Evolutionary conservation across 2,888 invertebrate species (phyloP).

Genomic region (Proisotoma minuta): DNA sequence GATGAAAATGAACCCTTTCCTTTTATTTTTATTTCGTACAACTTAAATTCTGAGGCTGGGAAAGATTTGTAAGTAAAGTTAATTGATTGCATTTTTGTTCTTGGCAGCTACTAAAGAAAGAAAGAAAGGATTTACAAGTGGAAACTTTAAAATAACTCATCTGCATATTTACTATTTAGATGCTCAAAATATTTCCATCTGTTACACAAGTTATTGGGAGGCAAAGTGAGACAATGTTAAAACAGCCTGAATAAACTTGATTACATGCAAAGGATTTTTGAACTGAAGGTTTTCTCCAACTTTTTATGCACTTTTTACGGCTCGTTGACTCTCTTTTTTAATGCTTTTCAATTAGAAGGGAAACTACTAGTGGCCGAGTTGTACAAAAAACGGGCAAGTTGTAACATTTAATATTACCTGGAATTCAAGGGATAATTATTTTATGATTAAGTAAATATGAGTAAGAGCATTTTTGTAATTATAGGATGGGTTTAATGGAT

Average conservation of each 20-base stretch:
- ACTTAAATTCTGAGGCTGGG: background rate
- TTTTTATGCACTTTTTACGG: slow-evolving; percentile 38
- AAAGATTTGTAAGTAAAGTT: slow-evolving; percentile 13
- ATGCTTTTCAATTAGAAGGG: slow-evolving; percentile 9
- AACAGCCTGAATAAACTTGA: background rate
- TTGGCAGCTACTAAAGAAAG: slow-evolving; percentile 22
- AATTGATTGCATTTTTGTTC: slow-evolving; percentile 28
- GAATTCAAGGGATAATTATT: too few relatives aligned
- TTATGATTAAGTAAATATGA: too few relatives aligned
- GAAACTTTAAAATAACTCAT: slow-evolving; percentile 11
- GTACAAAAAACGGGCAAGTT: too few relatives aligned
- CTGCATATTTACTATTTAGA: slow-evolving; percentile 10
- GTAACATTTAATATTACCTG: too few relatives aligned
- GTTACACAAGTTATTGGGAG: too few relatives aligned
- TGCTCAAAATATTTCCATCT: slow-evolving; percentile 10
- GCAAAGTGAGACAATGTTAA: too few relatives aligned
- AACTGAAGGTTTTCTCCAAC: background rate
- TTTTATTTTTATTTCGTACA: background rate
- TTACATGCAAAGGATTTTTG: background rate
- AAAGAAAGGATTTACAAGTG: background rate
- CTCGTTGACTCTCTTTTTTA: slow-evolving; percentile 35
- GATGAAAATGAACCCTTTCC: slow-evolving; percentile 10
- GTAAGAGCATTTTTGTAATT: too few relatives aligned
- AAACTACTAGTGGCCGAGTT: background rate
- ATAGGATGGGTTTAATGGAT: background rate